Evolutionary conservation across 2,888 invertebrate genomes (phyloP), one percentile per base, ranked within the genome.

Genomic region (Podotricha telesiphe): DNA sequence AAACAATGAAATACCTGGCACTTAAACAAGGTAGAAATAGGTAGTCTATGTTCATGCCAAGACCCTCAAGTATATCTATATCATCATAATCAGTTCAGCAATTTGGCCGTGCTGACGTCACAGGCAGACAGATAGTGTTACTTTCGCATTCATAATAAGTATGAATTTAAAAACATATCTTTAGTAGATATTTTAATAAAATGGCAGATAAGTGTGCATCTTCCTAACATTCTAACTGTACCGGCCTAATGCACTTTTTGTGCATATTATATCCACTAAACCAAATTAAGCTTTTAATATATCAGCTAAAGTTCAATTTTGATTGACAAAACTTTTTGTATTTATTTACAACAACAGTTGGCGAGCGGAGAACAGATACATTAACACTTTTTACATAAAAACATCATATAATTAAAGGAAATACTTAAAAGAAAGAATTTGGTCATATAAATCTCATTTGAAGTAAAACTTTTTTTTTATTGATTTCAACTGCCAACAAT

Each of bases 211-310:
- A n/a, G 11, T 28, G 11, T 55, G 50, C 55, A 53, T 20, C 64
- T 59, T 37, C 70, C 55, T 66, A 62, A 72, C 40, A 20, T 61
- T 48, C 64, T 70, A 70, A 73, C 72, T 73, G 72, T 67, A 70
- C 64, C 66, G 55, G 61, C 67, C 72, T 73, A 70, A 73, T 73
- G 70, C 72, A 70, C 68, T 73, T 73, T 73, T 73, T 73, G 72
- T 68, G 56, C 64, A 67, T 61, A 67, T 63, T 37, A 22, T 34
- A 48, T n/a, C 19, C 11, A 55, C 47, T 55, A 68, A 22, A 47
- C 55, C 11, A 70, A 64, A 66, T 55, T 61, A 45, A 50, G 47
- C 66, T 67, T 51, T 70, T 55, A 11, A 28, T n/a, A 3, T 8
- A 28, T 11, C 2, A 0, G 0, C 17, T 67, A 70, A 59, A 48